Evolutionary conservation across 2,113 vertebrate genomes (phyloP).

Genomic region (Speoplatyrhinus poulsoni): DNA sequence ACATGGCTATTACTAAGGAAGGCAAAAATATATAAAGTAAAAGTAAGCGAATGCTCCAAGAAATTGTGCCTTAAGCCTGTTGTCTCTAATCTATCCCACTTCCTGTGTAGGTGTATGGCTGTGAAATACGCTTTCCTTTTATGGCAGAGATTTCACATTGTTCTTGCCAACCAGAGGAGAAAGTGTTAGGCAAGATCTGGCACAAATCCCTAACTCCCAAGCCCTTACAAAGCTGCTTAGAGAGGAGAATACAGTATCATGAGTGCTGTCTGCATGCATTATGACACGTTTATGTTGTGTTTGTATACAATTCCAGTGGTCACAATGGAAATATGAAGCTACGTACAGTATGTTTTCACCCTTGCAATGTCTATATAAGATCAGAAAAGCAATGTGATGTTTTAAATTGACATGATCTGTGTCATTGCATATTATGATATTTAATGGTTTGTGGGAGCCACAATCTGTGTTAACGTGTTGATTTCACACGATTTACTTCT

Average conservation of each 20-base stretch:
- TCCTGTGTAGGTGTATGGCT: slow-evolving; percentile 62
- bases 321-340: slow-evolving; percentile 37
- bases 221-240: slow-evolving; percentile 39
- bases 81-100: slow-evolving; percentile 64
- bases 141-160: slow-evolving; percentile 45
- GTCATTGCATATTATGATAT: not conserved
- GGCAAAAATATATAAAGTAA: slow-evolving; percentile 22
- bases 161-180: slow-evolving; percentile 55
- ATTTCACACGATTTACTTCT: too few relatives aligned
- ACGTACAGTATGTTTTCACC: slow-evolving; percentile 34
- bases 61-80: slow-evolving; percentile 66
- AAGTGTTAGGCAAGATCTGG: slow-evolving; percentile 47
- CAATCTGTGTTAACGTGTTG: too few relatives aligned
- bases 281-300: slow-evolving; percentile 46
- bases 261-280: slow-evolving; percentile 21
- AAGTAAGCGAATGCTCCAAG: slow-evolving; percentile 48
- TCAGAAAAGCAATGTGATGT: not conserved
- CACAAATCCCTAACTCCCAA: slow-evolving; percentile 21
- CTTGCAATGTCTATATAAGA: slow-evolving; percentile 20
- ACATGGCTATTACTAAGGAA: slow-evolving; percentile 22
- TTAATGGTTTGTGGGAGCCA: too few relatives aligned
- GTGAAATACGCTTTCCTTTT: slow-evolving; percentile 64
- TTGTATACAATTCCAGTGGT: slow-evolving; percentile 46
- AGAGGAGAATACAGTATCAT: slow-evolving; percentile 14
- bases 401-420: not conserved